phyloP scores from a whole-genome alignment of 2,113 vertebrate genomes.

The Chamaetylas fuelleborni region DNA sequence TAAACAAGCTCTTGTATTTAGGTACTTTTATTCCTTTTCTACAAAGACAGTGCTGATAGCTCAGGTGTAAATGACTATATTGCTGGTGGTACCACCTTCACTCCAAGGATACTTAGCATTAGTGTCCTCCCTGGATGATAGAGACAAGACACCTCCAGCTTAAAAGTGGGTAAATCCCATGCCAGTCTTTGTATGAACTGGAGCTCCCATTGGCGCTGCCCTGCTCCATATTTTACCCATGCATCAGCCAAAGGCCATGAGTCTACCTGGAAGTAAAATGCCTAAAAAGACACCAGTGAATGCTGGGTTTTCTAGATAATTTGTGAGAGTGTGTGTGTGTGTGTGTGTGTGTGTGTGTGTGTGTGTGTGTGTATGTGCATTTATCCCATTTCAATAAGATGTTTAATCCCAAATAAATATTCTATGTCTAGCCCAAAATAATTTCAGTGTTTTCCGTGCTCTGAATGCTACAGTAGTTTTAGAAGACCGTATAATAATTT shows the following conservation, averaged over 20 bases:
- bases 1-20: background rate
- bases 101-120: background rate
- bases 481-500: background rate
- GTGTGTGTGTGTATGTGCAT: background rate
- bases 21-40: background rate
- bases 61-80: background rate
- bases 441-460: background rate
- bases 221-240: background rate
- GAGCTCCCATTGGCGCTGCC: background rate
- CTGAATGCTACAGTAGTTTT: background rate
- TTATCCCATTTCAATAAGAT: background rate
- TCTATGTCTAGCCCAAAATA: background rate
- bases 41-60: background rate
- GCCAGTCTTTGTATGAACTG: background rate
- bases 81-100: rapidly evolving
- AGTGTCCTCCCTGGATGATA: background rate
- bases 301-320: background rate
- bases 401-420: background rate
- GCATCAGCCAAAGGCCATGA: background rate
- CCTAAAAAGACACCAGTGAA: background rate
- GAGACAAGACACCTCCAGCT: background rate
- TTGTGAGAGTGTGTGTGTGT: background rate
- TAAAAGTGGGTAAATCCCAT: background rate
- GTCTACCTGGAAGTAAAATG: background rate
- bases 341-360: background rate